Conservation (phyloP, 2,888 invertebrate genomes). For the Carpatolechia fugitivella region DNA sequence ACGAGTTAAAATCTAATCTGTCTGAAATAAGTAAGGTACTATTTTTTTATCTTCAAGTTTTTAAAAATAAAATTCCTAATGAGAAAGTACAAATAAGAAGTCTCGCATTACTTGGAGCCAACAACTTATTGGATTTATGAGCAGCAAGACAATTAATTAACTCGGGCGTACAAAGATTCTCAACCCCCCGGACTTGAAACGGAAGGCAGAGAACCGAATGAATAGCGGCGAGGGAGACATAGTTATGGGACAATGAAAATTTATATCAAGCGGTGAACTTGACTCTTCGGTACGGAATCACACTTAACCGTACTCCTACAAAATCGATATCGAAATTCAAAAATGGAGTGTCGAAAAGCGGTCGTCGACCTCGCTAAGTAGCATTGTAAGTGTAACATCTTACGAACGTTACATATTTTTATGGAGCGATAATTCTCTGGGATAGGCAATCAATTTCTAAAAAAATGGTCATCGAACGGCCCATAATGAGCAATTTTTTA, state of each 20-base stretch:
- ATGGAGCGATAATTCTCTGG: conserved; percentile 66
- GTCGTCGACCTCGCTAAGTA: conserved; percentile 59
- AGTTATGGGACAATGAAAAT: not conserved
- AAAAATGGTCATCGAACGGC: conserved; percentile 32
- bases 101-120: too few species aligned
- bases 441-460: conserved; percentile 63
- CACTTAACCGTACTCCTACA: not conserved
- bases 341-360: conserved; percentile 23
- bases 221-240: not conserved
- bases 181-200: not conserved
- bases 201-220: not conserved
- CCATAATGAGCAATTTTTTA: conserved; percentile 36
- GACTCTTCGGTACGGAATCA: not conserved
- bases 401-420: conserved; percentile 42
- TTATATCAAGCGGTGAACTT: not conserved
- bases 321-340: conserved; percentile 20
- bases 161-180: not conserved
- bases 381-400: conserved; percentile 58
- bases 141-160: not conserved
- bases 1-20: too few species aligned
- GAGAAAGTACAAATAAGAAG: too few species aligned
- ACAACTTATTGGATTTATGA: not conserved
- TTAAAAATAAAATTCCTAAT: too few species aligned
- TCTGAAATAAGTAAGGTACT: too few species aligned
- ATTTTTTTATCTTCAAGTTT: too few species aligned